Conservation (phyloP, 2,113 vertebrate genomes). For the Rynchops niger region DNA sequence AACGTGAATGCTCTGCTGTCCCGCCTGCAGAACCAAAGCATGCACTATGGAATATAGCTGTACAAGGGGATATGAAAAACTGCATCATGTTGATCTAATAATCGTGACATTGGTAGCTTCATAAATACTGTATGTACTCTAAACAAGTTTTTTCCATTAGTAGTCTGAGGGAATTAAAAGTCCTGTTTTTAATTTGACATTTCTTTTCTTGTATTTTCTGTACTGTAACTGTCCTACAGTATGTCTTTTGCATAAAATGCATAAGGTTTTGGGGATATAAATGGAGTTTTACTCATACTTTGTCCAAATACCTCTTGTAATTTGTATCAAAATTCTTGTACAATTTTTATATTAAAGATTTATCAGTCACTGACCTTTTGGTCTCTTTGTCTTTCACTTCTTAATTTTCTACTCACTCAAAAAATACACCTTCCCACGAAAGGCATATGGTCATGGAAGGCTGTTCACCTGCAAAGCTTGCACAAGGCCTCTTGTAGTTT, state of each 20-base stretch:
- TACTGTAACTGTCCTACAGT: constrained; percentile 90
- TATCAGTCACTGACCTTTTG: constrained; percentile 90
- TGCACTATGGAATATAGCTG: constrained; percentile 73
- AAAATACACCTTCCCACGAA: not conserved
- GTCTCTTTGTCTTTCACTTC: constrained; percentile 9
- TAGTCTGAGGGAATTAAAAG: constrained; percentile 79
- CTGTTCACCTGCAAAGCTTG: not conserved
- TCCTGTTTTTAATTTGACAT: constrained; percentile 69
- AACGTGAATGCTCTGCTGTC: constrained; percentile 22
- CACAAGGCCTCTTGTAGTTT: not conserved
- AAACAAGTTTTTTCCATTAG: constrained; percentile 82
- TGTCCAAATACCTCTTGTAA: constrained; percentile 99
- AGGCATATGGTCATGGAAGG: not conserved
- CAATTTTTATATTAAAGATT: constrained; percentile 99
- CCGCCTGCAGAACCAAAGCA: constrained; percentile 76
- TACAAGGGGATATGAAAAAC: constrained; percentile 69
- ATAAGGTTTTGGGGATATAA: constrained; percentile 98
- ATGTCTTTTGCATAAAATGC: constrained; percentile 95
- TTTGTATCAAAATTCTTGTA: constrained; percentile 99
- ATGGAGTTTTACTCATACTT: constrained; percentile 99
- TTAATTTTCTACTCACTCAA: not conserved
- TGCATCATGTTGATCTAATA: constrained; percentile 76
- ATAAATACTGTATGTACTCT: constrained; percentile 86
- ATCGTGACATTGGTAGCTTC: constrained; percentile 82
- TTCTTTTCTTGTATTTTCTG: constrained; percentile 87